Evolutionary conservation across 2,888 invertebrate species (phyloP).

Genomic region (Oscheius sp.): DNA sequence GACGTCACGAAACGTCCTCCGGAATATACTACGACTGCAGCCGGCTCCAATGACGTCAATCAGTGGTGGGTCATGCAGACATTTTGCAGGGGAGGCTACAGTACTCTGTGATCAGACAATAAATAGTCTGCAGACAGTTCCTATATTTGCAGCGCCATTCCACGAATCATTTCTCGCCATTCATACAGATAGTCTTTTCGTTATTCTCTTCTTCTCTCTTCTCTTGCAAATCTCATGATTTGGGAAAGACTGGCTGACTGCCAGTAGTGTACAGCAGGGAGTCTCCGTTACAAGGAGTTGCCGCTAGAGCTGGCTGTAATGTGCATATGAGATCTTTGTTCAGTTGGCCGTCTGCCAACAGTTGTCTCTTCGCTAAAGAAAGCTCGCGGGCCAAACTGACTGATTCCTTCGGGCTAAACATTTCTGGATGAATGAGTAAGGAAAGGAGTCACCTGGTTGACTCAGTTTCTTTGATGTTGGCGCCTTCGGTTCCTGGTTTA

Average conservation of each 20-base stretch:
- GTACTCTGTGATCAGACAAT: no score
- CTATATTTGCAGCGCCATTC: no score
- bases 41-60: no score
- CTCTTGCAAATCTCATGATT: no score
- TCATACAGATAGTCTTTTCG: no score
- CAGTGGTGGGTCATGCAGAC: no score
- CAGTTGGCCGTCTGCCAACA: slow-evolving; percentile 7
- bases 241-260: slow-evolving; percentile 7
- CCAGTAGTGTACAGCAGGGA: slow-evolving; percentile 30
- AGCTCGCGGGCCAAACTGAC: slow-evolving; percentile 12
- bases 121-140: no score
- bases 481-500: slow-evolving; percentile 23
- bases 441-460: background rate
- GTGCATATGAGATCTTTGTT: slow-evolving; percentile 18
- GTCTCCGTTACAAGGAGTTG: slow-evolving; percentile 29
- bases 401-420: slow-evolving; percentile 14
- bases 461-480: background rate
- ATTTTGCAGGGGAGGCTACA: no score
- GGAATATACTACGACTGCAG: background rate
- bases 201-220: no score
- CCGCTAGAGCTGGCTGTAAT: slow-evolving; percentile 16
- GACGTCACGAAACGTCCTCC: slow-evolving; percentile 13
- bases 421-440: background rate
- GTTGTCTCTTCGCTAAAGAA: background rate
- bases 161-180: no score